Base-by-base conservation (phyloP, 2,888 invertebrate genomes). In the Gandaritis pyraliata region DNA sequence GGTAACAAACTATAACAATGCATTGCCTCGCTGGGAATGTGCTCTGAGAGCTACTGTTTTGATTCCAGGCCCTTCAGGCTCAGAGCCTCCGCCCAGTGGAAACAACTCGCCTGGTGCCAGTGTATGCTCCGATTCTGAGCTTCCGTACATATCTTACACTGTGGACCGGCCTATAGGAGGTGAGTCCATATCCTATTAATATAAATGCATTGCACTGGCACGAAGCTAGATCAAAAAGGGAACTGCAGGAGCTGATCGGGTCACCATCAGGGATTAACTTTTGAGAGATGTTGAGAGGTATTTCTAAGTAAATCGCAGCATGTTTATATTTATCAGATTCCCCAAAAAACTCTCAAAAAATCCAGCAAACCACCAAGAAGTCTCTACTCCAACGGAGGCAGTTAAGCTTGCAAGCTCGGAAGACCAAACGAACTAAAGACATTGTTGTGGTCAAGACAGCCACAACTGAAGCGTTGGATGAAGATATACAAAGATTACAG, bases 141-240 rank as follows among this genome's bases (percentile, higher is more conserved):
- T 98, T 56, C 98, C 98, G 0, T 98, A 98, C 82, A 97, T 98
- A 74, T 97, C 97, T 0, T 98, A 98, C 72, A 97, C 97, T 0
- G 96, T 96, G 0, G 97, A 97, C 80, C 92, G 97, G 59, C 97
- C 97, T 10, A 98, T 98, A 55, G 97, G 97, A 76, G 96, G 96
- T 95, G 1, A 43, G 16, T 16, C 0, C 41, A 29, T 2, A 29
- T 4, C 29, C 29, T 29, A 29, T 10, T 33, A 33, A 23, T 23
- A 23, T 23, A 23, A 23, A 4, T 23, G 23, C 4, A 23, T 23
- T 23, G 23, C 23, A 23, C n/a, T n/a, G n/a, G n/a, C n/a, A n/a
- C n/a, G n/a, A n/a, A n/a, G n/a, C n/a, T n/a, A n/a, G n/a, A n/a
- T n/a, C n/a, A n/a, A n/a, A n/a, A n/a, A n/a, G n/a, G n/a, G n/a